These are phyloP conservation scores for Malacoraja senta DNA, from an alignment of 2,797 vertebrate species.

Conservation along the genomic window DNA sequence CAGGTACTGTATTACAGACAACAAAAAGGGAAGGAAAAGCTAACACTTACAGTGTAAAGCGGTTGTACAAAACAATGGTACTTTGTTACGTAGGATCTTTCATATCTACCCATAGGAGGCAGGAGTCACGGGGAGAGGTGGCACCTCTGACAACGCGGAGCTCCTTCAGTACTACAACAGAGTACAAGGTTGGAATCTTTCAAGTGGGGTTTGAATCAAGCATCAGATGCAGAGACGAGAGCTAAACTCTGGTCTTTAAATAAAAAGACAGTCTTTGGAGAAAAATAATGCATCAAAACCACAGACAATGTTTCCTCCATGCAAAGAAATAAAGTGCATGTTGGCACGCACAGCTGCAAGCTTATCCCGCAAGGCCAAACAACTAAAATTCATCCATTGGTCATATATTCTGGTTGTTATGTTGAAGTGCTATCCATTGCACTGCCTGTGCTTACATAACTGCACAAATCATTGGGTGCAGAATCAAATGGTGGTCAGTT, in stretches of 20 bases:
- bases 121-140: background rate
- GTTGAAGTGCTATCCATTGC: background rate
- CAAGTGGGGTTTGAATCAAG: background rate
- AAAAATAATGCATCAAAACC: background rate
- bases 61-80: background rate
- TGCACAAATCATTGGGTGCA: background rate
- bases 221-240: background rate
- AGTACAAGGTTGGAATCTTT: background rate
- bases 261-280: background rate
- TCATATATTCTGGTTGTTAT: no score
- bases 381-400: background rate
- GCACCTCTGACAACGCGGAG: background rate
- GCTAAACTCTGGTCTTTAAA: no score
- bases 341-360: background rate
- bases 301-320: background rate
- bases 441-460: no score
- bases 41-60: background rate
- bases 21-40: background rate
- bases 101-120: no score
- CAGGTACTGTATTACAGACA: background rate
- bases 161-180: background rate
- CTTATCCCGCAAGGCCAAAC: background rate
- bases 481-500: background rate
- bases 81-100: background rate
- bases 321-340: background rate